Percentiles rank a stretch among this genome's conserved stretches.
phyloP scores from a whole-genome alignment of 2,113 vertebrate species.

The Maccullochella peelii region DNA sequence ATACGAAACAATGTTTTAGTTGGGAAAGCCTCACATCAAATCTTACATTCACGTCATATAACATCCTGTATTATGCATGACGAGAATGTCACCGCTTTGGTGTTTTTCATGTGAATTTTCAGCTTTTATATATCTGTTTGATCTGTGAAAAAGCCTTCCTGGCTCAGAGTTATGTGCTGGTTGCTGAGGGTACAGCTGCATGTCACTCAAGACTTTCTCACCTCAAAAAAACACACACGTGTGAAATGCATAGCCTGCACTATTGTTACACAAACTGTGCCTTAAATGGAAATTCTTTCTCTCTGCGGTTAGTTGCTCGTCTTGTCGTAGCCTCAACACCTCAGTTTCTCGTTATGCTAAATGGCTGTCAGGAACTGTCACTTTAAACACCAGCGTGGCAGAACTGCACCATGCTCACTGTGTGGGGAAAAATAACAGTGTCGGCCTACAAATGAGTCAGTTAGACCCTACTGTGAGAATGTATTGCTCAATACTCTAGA shows the following conservation, averaged over 20 bases:
- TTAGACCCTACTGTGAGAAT: background rate
- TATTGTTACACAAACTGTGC: slow-evolving; percentile 6
- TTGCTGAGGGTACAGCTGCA: slow-evolving; percentile 37
- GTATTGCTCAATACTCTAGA: background rate
- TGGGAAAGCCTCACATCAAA: background rate
- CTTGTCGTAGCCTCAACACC: background rate
- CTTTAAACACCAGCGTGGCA: slow-evolving; percentile 48
- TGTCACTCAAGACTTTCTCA: slow-evolving; percentile 29
- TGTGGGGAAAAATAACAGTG: slow-evolving; percentile 26
- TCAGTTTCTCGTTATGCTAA: slow-evolving; percentile 35
- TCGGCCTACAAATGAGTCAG: background rate
- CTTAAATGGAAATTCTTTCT: slow-evolving; percentile 69
- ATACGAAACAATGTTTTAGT: background rate
- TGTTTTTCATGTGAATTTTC: slow-evolving; percentile 31
- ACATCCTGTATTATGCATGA: slow-evolving; percentile 24
- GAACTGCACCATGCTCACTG: background rate
- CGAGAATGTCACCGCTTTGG: background rate
- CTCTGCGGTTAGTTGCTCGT: slow-evolving; percentile 46
- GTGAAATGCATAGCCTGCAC: slow-evolving; percentile 21
- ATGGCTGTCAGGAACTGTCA: slow-evolving; percentile 32
- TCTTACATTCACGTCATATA: background rate
- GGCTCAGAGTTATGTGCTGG: background rate
- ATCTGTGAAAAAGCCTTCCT: slow-evolving; percentile 32
- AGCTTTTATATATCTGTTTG: background rate
- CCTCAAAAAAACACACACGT: background rate